A percentile compares a stretch with the other conserved stretches of the same genome.
Evolutionary conservation across 2,113 vertebrate species (phyloP).

Genomic region (Limnothrissa miodon): DNA sequence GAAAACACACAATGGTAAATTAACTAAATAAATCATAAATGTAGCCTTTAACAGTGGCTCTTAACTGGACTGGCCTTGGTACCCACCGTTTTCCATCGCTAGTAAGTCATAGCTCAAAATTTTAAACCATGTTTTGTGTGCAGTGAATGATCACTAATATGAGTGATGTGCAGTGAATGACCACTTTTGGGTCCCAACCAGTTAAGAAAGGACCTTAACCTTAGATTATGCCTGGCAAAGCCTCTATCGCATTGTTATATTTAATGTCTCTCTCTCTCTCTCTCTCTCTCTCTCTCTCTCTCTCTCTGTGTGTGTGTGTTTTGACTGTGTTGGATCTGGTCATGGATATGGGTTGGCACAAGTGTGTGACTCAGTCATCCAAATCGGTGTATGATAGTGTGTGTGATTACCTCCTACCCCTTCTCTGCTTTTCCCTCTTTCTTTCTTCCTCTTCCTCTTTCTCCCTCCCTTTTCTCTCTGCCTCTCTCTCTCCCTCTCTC

Average conservation of each 20-base stretch:
- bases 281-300: neutral
- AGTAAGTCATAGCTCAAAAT: no score
- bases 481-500: slow-evolving; percentile 23
- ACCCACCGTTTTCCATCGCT: no score
- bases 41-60: no score
- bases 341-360: neutral
- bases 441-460: neutral
- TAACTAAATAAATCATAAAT: neutral
- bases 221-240: no score
- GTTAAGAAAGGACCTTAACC: no score
- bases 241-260: neutral
- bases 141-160: no score
- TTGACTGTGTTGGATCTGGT: neutral
- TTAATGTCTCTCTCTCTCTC: neutral
- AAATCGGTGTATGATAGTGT: neutral
- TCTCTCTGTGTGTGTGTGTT: neutral
- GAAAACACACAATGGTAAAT: neutral
- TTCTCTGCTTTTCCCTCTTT: neutral
- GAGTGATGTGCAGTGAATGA: no score
- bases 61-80: no score
- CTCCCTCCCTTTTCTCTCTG: slow-evolving; percentile 32
- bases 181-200: no score
- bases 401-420: neutral
- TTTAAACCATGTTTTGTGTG: no score
- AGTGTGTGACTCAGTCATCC: neutral